phyloP scores from a whole-genome alignment of 2,888 invertebrate species.

The Pollenia amentaria region DNA sequence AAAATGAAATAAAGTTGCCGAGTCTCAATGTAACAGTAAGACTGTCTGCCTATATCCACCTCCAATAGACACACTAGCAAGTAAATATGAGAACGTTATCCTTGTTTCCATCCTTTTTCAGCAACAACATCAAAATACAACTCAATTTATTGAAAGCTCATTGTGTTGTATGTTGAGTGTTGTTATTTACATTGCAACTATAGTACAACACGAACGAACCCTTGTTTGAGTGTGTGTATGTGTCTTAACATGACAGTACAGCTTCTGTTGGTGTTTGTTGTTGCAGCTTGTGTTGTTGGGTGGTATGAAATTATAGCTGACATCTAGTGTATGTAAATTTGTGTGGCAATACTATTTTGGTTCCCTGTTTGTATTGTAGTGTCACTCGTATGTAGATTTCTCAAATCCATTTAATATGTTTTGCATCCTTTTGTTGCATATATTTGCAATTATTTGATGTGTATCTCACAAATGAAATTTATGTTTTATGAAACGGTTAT shows the following conservation, averaged over 20 bases:
- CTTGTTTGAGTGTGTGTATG: background rate
- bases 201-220: constrained; percentile 46
- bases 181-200: constrained; percentile 70
- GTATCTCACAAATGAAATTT: constrained; percentile 69
- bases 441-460: constrained; percentile 74
- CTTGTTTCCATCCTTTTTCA: constrained; percentile 41
- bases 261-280: constrained; percentile 10
- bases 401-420: constrained; percentile 54
- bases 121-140: constrained; percentile 46
- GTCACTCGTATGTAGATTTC: constrained; percentile 22
- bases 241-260: constrained; percentile 22
- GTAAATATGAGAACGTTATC: constrained; percentile 36
- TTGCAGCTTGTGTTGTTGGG: constrained; percentile 42
- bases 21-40: background rate
- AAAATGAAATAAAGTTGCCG: constrained; percentile 50
- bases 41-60: constrained; percentile 3
- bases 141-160: constrained; percentile 67
- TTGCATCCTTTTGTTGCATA: constrained; percentile 70
- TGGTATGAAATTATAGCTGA: constrained; percentile 61
- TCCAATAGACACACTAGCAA: background rate
- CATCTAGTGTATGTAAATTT: constrained; percentile 22
- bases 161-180: constrained; percentile 38
- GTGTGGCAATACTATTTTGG: constrained; percentile 43
- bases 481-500: constrained; percentile 71
- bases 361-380: constrained; percentile 19